Evolutionary conservation across 2,888 invertebrate species (phyloP), one percentile per base, ranked within the genome.

Genomic region (Cryptocheilus praepositus): DNA sequence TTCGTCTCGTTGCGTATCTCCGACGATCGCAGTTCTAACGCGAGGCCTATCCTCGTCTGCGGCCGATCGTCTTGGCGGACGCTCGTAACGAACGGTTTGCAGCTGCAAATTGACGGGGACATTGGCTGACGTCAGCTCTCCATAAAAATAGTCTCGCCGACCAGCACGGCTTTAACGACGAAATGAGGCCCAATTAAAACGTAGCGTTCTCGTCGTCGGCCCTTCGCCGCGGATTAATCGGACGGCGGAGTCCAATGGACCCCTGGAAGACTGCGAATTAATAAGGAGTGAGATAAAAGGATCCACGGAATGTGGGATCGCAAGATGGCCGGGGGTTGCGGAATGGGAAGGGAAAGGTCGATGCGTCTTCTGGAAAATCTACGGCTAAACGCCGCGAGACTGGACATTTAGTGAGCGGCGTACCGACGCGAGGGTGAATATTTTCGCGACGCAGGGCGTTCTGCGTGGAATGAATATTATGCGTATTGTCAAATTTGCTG

Each of bases 171-270:
- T 67, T 53, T 63, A 67, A 61, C 62, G 51, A 55, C 55, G 61
- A 51, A 61, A 64, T 64, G 63, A 28, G 64, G 49, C 54, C 49
- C 62, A 68, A 75, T 75, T 73, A 63, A 73, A 71, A 65, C 66
- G 44, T 64, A 61, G 22, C 45, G 46, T 57, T 43, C 49, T 18
- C n/a, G 16, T 16, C n/a, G 49, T 49, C 36, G 49, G 49, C 49
- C 49, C 49, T 49, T 49, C 65, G 49, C 46, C 53, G 49, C 21
- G 25, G 59, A 65, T 52, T 54, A 60, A 60, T 64, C 46, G 55
- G 16, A 25, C 22, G 15, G 51, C 51, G 16, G 53, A 49, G 19
- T 49, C 49, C 18, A 49, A 21, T 21, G 18, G 49, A 49, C 19
- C 49, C 16, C 16, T 18, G 7, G 36, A 36, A 36, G 36, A 36